A percentile compares a stretch with the other conserved stretches of the same genome.
These are phyloP conservation scores for Cabera pusaria DNA, from an alignment of 2,888 invertebrate genomes.

Conservation along the genomic window DNA sequence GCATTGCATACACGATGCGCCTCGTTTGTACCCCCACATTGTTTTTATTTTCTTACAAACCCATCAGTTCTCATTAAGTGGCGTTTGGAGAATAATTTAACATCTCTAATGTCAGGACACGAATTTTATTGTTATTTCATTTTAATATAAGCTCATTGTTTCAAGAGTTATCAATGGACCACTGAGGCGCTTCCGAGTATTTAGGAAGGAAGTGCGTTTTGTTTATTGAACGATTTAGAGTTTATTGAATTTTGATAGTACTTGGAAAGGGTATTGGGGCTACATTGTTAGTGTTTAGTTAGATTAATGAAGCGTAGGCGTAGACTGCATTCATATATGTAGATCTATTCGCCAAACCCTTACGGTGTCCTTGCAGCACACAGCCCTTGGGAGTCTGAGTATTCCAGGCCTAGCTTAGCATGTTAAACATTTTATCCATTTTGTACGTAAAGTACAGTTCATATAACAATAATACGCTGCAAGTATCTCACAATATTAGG, in stretches of 20 bases:
- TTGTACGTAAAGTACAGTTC: too few species aligned
- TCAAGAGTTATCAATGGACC: slow-evolving; percentile 55
- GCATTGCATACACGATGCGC: slow-evolving; percentile 70
- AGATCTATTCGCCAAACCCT: too few species aligned
- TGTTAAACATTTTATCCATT: too few species aligned
- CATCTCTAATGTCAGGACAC: slow-evolving; percentile 81
- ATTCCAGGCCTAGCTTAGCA: too few species aligned
- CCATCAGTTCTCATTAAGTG: slow-evolving; percentile 83
- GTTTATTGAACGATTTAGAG: slow-evolving; percentile 45
- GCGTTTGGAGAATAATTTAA: slow-evolving; percentile 82
- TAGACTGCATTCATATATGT: too few species aligned
- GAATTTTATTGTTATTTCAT: slow-evolving; percentile 83
- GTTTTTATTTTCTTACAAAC: slow-evolving; percentile 81
- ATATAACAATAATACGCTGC: too few species aligned
- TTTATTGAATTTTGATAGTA: slow-evolving; percentile 34
- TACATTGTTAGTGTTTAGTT: too few species aligned
- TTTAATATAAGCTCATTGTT: slow-evolving; percentile 81
- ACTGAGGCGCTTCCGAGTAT: slow-evolving; percentile 60
- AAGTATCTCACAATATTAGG: too few species aligned
- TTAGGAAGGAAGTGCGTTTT: slow-evolving; percentile 70
- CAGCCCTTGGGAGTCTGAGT: too few species aligned
- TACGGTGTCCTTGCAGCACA: too few species aligned
- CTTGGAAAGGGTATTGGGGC: slow-evolving; percentile 7
- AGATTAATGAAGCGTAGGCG: too few species aligned
- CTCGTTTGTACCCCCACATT: slow-evolving; percentile 64